Evolutionary conservation across 2,888 invertebrate species (phyloP), one percentile per base, ranked within the genome.

Genomic region (Halictus quadricinctus): DNA sequence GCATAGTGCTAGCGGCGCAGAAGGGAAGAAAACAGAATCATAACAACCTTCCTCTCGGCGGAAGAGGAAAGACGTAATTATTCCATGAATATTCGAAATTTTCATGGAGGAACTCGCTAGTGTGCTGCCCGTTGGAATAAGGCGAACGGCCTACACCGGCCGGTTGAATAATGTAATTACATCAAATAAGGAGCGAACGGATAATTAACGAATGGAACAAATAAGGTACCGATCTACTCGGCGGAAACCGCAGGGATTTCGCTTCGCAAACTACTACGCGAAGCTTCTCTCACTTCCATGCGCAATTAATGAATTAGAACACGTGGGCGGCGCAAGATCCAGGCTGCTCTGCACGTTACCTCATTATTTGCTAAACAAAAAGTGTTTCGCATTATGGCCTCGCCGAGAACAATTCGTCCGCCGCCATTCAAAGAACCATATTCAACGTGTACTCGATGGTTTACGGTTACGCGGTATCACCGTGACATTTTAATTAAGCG

Each of bases 131-230:
- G 54, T 54, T 54, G 8, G 54, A 54, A 54, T 7, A 10, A 54
- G 54, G 3, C 2, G 54, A 10, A 10, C 3, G 8, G 10, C 21
- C 21, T 54, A 21, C 21, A 10, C 54, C 54, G 54, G 8, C 21
- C 21, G 54, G 74, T 43, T 82, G 74, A 82, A 84, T 84, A 82
- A 83, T 74, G 58, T 83, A 70, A 69, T 74, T 58, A 60, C 73
- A 66, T 74, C 60, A 74, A 77, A 82, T 58, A 46, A 54, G 36
- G 70, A 70, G 60, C 70, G 75, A 70, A 50, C 70, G 50, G 81
- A 75, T 82, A 80, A 82, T 80, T 72, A 81, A 76, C 72, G 13
- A 54, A 66, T 29, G 66, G 29, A 66, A 29, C 66, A 66, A 66
- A 66, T 66, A 66, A 66, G 36, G 36, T 36, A 66, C 66, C 29